A percentile compares a stretch with the other conserved stretches of the same genome.
Conservation (phyloP, 1,140 invertebrate species). For the Micrasema longulum region DNA sequence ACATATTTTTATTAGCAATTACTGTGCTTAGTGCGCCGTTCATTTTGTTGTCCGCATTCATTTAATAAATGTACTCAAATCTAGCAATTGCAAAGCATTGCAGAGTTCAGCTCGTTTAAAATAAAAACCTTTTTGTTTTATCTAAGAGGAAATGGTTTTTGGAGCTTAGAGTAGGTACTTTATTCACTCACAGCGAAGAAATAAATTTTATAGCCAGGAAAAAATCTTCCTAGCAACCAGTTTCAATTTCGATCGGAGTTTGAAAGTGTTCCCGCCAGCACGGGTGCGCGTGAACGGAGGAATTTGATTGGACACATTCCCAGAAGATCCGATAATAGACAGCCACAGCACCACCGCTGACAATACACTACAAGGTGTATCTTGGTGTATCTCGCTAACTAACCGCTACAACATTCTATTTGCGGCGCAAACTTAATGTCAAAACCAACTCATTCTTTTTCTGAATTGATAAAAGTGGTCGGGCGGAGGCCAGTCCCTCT, state of each 20-base stretch:
- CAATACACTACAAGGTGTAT: constrained; percentile 28
- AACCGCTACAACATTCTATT: constrained; percentile 2
- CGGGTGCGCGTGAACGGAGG: constrained; percentile 9
- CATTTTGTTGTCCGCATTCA: too few species aligned
- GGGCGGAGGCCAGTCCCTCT: constrained; percentile 2
- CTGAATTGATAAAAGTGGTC: constrained; percentile 28
- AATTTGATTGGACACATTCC: constrained; percentile 38
- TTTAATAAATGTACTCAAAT: too few species aligned
- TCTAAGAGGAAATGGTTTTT: neutral
- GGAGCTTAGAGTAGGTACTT: neutral
- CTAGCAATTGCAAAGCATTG: too few species aligned
- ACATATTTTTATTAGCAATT: too few species aligned
- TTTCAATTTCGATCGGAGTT: neutral
- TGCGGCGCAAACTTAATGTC: constrained; percentile 22
- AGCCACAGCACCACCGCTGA: too few species aligned
- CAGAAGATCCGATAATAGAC: constrained; percentile 16
- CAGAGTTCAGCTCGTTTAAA: neutral
- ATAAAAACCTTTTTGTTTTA: neutral
- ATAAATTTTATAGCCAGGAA: neutral
- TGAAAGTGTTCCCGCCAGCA: constrained; percentile 2
- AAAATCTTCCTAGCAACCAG: neutral
- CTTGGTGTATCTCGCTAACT: neutral
- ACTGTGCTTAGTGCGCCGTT: too few species aligned
- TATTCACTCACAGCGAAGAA: neutral
- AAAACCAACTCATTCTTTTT: constrained; percentile 36